phyloP scores from a whole-genome alignment of 2,797 vertebrate genomes.

The Neomorphus geoffroyi region DNA sequence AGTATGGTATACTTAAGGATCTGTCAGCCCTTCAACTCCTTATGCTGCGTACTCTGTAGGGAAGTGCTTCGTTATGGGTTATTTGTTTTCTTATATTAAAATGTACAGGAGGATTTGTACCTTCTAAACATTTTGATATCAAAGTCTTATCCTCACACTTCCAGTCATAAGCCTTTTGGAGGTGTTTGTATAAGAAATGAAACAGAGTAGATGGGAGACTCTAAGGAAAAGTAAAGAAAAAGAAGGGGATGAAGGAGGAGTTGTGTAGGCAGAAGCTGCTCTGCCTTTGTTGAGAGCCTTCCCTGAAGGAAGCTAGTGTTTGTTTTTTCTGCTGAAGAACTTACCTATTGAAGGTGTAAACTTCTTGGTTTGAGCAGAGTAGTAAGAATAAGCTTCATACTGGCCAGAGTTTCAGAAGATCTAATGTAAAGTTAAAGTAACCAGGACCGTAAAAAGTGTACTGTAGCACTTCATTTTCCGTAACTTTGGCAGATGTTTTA shows the following conservation, averaged over 20 bases:
- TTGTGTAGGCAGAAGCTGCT: background rate
- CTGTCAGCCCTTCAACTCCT: background rate
- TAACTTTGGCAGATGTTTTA: background rate
- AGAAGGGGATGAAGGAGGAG: background rate
- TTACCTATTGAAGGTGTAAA: background rate
- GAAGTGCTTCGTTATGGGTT: background rate
- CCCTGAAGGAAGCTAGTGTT: background rate
- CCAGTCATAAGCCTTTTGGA: background rate
- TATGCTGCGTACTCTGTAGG: background rate
- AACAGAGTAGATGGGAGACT: background rate
- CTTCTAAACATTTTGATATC: background rate
- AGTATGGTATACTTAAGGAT: background rate
- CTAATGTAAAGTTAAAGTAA: background rate
- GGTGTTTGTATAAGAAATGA: background rate
- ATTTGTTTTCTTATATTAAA: background rate
- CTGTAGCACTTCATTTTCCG: background rate
- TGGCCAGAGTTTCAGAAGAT: background rate
- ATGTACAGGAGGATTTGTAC: background rate
- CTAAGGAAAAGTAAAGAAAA: background rate
- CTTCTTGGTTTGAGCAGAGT: background rate
- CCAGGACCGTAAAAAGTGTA: background rate
- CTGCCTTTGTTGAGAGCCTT: background rate
- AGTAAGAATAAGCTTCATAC: background rate
- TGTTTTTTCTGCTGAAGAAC: background rate
- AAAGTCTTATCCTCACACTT: background rate